Evolutionary conservation across 2,113 vertebrate species (phyloP).

Genomic region (Calidris pygmaea): DNA sequence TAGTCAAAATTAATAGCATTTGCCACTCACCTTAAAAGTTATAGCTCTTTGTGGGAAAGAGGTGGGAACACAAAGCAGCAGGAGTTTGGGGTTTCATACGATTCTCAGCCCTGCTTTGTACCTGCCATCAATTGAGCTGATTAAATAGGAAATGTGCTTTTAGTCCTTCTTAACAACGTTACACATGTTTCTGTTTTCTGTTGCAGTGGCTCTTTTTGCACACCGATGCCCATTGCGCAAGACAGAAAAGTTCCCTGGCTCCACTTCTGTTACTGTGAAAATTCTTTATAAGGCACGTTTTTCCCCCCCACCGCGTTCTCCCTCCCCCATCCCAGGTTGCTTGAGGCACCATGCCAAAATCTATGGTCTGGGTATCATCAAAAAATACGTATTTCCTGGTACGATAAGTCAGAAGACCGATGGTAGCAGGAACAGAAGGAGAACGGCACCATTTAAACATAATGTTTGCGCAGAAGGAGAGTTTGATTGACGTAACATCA

Average conservation of each 20-base stretch:
- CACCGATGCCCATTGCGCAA: neutral
- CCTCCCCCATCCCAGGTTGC: neutral
- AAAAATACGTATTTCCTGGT: neutral
- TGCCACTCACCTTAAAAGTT: neutral
- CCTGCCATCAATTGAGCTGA: neutral
- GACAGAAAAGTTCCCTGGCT: neutral
- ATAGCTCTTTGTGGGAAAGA: neutral
- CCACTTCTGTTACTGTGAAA: neutral
- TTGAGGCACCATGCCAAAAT: neutral
- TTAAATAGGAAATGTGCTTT: neutral
- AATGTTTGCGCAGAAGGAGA: neutral
- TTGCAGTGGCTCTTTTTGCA: neutral
- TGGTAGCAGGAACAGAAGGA: neutral
- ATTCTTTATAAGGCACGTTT: neutral
- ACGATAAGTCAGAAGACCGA: fast-evolving
- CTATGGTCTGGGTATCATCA: neutral
- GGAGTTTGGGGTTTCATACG: neutral
- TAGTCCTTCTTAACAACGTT: neutral
- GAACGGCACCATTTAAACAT: neutral
- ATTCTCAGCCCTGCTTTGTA: neutral
- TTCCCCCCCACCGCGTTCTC: fast-evolving
- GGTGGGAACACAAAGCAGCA: neutral
- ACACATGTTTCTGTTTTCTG: neutral
- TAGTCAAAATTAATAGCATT: neutral
- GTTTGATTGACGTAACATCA: neutral